phyloP scores from a whole-genome alignment of 2,888 invertebrate species.

The Lagria hirta region DNA sequence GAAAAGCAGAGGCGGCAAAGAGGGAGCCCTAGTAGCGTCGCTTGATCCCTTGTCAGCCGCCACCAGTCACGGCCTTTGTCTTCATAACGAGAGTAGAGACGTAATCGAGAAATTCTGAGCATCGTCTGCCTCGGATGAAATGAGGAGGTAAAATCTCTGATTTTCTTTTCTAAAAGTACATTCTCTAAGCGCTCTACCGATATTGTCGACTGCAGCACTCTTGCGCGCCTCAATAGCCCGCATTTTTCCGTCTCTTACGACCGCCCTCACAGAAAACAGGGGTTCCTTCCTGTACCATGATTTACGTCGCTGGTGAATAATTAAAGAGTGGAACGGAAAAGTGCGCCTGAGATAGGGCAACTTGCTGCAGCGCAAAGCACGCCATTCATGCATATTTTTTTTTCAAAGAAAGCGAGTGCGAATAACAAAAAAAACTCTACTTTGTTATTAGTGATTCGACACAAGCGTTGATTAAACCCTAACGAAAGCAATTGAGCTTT shows the following conservation, averaged over 20 bases:
- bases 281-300: conserved; percentile 24
- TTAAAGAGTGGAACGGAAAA: conserved; percentile 25
- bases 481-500: no score
- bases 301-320: conserved; percentile 27
- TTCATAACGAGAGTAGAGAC: conserved; percentile 32
- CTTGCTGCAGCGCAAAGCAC: no score
- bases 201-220: conserved; percentile 14
- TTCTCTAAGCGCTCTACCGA: conserved; percentile 7
- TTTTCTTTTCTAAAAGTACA: conserved; percentile 24
- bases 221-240: conserved; percentile 13
- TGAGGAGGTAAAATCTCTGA: conserved; percentile 25
- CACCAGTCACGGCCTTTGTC: conserved; percentile 35
- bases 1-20: conserved; percentile 11
- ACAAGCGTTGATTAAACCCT: no score
- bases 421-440: no score
- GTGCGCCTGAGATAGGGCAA: conserved; percentile 21
- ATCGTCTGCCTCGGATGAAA: conserved; percentile 30
- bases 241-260: conserved; percentile 6
- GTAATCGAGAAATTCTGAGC: conserved; percentile 34
- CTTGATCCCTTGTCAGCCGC: conserved; percentile 35
- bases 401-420: no score
- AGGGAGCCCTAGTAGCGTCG: conserved; percentile 23
- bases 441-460: no score
- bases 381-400: no score
- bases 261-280: conserved; percentile 3